phyloP scores from a whole-genome alignment of 2,888 invertebrate genomes.

The Pomacea canaliculata region DNA sequence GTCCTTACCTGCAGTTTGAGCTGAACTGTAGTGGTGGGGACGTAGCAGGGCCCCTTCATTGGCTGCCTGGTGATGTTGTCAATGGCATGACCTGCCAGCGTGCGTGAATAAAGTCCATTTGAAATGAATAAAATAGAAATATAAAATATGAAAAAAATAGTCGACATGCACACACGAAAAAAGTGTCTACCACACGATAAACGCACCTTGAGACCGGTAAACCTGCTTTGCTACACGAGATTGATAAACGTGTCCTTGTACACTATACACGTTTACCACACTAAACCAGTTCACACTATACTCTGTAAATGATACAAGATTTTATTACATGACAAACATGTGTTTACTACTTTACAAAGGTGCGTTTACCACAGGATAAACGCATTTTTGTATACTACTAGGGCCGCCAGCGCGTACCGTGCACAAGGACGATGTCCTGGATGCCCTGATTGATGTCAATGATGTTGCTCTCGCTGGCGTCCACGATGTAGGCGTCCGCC shows the following conservation, averaged over 20 bases:
- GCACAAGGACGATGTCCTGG: not conserved
- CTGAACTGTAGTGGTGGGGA: conserved; percentile 20
- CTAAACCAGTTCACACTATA: no score
- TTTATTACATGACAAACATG: no score
- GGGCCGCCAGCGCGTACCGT: not conserved
- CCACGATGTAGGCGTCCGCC: conserved; percentile 8
- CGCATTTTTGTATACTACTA: no score
- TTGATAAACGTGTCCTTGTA: no score
- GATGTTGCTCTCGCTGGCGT: not conserved
- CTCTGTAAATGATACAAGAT: no score
- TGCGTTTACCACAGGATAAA: no score
- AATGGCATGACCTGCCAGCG: conserved; percentile 11
- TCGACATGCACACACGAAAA: not conserved
- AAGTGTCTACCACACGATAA: not conserved
- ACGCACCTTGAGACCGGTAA: not conserved
- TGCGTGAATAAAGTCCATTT: not conserved
- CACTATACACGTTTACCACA: no score
- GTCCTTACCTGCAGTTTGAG: conserved; percentile 9
- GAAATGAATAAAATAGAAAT: no score
- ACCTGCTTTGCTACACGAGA: not conserved
- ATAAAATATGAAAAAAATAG: no score
- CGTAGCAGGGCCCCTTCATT: conserved; percentile 19
- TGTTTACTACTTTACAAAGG: no score
- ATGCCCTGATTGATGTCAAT: not conserved
- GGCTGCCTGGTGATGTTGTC: conserved; percentile 21